phyloP scores from a whole-genome alignment of 2,888 invertebrate species.

The Zaprionus obscuricornis region DNA sequence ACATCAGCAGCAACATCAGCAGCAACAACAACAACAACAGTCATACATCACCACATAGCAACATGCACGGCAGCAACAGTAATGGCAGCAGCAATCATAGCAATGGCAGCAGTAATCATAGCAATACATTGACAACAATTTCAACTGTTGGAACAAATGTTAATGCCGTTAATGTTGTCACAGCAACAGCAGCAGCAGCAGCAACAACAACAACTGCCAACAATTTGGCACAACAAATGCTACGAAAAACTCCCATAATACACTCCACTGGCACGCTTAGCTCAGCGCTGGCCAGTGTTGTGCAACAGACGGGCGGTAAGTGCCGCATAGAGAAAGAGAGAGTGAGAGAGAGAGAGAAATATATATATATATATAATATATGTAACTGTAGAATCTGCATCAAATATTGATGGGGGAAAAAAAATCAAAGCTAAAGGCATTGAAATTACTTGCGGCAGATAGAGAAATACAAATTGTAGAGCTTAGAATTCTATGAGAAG shows the following conservation, averaged over 20 bases:
- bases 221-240: conserved; percentile 71
- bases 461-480: too few relatives aligned
- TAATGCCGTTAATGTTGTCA: too few relatives aligned
- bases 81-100: conserved; percentile 22
- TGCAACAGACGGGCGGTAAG: conserved; percentile 79
- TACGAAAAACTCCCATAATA: conserved; percentile 80
- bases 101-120: conserved; percentile 18
- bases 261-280: conserved; percentile 77
- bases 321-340: too few relatives aligned
- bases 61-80: conserved; percentile 19
- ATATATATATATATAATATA: neutral
- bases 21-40: conserved; percentile 25
- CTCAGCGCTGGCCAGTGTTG: conserved; percentile 74
- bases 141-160: conserved; percentile 16
- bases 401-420: too few relatives aligned
- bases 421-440: too few relatives aligned
- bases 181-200: conserved; percentile 30
- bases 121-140: conserved; percentile 5
- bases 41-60: conserved; percentile 10
- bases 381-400: too few relatives aligned
- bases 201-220: conserved; percentile 17
- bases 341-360: neutral
- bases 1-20: conserved; percentile 29
- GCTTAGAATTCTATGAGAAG: too few relatives aligned
- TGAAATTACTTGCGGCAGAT: too few relatives aligned